Evolutionary conservation across 2,113 vertebrate species (phyloP), one percentile per base, ranked within the genome.

Genomic region (Tenebrosternarchus preto): DNA sequence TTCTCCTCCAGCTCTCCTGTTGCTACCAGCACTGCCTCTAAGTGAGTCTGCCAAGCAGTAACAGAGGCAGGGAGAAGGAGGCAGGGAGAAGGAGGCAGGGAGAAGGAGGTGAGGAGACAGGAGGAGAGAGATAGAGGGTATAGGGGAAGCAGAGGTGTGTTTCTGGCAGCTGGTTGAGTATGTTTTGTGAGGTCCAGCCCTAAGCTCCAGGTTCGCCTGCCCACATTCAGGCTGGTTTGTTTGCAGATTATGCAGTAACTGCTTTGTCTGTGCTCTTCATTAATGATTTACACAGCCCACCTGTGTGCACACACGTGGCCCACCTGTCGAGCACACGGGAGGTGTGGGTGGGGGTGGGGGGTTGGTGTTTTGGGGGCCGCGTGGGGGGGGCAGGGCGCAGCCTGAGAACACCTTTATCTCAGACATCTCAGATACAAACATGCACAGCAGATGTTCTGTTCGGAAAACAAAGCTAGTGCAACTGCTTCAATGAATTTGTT

Each of bases 401-500:
- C 33, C n/a, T n/a, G n/a, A n/a, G n/a, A n/a, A n/a, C n/a, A n/a
- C n/a, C n/a, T n/a, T n/a, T n/a, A n/a, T n/a, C n/a, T n/a, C n/a
- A n/a, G n/a, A n/a, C n/a, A n/a, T n/a, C 11, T 8, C 24, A 36
- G 4, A 27, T 7, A 22, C 4, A 43, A 24, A 31, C 16, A 57
- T 25, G 46, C 66, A 31, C 33, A 78, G 76, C 76, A 78, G 76
- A 78, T 78, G 76, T 78, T 78, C 53, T n/a, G 24, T 70, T 78
- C 55, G 12, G 24, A 33, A 70, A 59, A n/a, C n/a, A n/a, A n/a
- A n/a, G n/a, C n/a, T 53, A 77, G 36, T 9, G 5, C 31, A 3
- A 11, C 25, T 39, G 39, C 33, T 4, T 9, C 39, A 39, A 70
- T 43, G 25, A 70, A 78, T 43, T 46, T 27, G 53, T 70, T 43